Evolutionary conservation across 2,797 vertebrate genomes (phyloP).

Genomic region (Lepilemur septentrionalis): DNA sequence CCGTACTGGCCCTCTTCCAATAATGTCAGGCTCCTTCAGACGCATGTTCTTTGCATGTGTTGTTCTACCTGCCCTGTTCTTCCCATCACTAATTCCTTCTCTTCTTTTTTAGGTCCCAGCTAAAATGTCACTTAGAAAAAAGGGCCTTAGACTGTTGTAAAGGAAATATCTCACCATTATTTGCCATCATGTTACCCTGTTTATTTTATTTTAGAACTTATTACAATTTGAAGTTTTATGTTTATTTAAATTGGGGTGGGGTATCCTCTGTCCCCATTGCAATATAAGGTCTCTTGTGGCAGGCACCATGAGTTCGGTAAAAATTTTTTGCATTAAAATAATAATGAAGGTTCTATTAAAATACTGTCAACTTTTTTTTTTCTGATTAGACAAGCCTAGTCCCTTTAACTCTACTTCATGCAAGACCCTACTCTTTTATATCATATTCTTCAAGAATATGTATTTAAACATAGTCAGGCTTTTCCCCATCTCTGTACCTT

Average conservation of each 20-base stretch:
- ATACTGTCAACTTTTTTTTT: not conserved
- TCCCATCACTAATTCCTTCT: not conserved
- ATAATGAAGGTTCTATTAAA: not conserved
- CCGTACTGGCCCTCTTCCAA: not conserved
- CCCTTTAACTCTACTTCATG: not conserved
- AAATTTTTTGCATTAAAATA: constrained; percentile 20
- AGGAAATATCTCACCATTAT: not conserved
- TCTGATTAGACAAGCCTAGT: not conserved
- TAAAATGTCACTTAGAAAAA: not conserved
- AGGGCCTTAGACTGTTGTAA: not conserved
- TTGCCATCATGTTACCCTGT: not conserved
- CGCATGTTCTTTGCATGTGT: not conserved
- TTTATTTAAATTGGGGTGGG: not conserved
- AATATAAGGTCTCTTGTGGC: not conserved
- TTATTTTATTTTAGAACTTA: not conserved
- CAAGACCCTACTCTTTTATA: not conserved
- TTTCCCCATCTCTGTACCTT: not conserved
- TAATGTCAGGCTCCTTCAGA: not conserved
- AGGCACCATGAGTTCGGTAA: not conserved
- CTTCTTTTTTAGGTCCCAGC: not conserved
- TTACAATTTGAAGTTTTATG: not conserved
- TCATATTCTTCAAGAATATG: not conserved
- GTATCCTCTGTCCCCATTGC: not conserved
- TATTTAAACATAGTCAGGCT: not conserved
- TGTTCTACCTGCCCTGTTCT: not conserved